Evolutionary conservation across 2,113 vertebrate genomes (phyloP).

Genomic region (Rhizomys pruinosus): DNA sequence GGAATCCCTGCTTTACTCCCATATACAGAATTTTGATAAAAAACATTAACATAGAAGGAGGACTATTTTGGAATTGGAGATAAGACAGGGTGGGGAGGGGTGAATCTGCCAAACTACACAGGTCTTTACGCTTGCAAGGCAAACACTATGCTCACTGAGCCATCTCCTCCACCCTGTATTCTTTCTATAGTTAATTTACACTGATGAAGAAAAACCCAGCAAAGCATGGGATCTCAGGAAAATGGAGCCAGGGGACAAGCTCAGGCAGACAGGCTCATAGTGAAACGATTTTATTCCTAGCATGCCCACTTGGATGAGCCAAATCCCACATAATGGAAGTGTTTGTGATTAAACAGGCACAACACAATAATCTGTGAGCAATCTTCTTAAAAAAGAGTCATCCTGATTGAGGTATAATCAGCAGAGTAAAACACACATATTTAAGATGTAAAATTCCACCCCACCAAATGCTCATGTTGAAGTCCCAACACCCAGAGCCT

Average conservation of each 20-base stretch:
- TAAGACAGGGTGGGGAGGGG: background rate
- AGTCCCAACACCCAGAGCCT: too few relatives aligned
- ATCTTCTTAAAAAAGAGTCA: background rate
- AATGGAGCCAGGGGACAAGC: background rate
- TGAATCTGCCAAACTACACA: background rate
- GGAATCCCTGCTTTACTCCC: background rate
- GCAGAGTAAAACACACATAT: background rate
- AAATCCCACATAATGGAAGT: background rate
- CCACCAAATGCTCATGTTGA: background rate
- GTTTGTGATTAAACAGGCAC: background rate
- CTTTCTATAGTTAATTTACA: background rate
- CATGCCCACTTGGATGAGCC: fast-evolving
- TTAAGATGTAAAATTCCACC: fast-evolving
- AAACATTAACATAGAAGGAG: background rate
- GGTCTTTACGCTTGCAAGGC: background rate
- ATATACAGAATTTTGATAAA: background rate
- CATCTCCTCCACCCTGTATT: too few relatives aligned
- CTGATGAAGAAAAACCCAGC: background rate
- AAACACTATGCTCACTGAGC: background rate
- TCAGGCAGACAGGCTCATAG: too few relatives aligned
- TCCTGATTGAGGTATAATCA: background rate
- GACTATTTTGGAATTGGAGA: background rate
- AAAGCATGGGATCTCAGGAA: background rate
- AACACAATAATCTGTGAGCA: background rate
- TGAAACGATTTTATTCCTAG: background rate